Evolutionary conservation across 2,113 vertebrate species (phyloP), one percentile per base, ranked within the genome.

Genomic region (Nettapus auritus): DNA sequence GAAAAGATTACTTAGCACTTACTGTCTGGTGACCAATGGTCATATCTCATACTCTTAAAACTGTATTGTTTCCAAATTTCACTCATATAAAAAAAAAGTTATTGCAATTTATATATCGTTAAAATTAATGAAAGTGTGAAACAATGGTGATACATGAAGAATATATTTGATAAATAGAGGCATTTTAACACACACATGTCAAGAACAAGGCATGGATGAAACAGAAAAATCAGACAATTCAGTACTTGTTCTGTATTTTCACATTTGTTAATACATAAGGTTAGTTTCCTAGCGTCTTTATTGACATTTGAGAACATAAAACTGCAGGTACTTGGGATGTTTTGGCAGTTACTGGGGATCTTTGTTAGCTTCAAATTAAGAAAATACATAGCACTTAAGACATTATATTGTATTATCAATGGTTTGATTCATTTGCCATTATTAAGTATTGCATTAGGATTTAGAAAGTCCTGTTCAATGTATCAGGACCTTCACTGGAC

Each of bases 31-130:
- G 25, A 42, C 21, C 59, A 2, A 11, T 23, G 91, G 73, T 70
- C 63, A 55, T 12, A 34, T 14, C 9, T 6, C 6, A 13, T 4
- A 2, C 0, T 1, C 9, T 83, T 44, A 0, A 52, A 76, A 59
- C 21, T 8, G 11, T 9, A 17, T 28, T 36, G 38, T 40, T 93
- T 90, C 38, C 23, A 64, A 69, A 63, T 52, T 46, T 15, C 25
- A 80, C 2, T 29, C 20, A 13, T 1, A 19, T 26, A 23, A 71
- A 68, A 36, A n/a, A 50, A 42, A 34, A 0, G 8, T 38, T 56
- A 42, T 23, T 82, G 26, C 5, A n/a, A 40, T 76, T 63, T 46
- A n/a, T 31, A 34, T 3, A 13, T 16, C 22, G 26, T 10, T 89
- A 25, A 57, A 42, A 29, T n/a, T 9, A 80, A 82, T 20, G 7